phyloP scores from a whole-genome alignment of 1,140 invertebrate species.

The Euwallacea fornicatus region DNA sequence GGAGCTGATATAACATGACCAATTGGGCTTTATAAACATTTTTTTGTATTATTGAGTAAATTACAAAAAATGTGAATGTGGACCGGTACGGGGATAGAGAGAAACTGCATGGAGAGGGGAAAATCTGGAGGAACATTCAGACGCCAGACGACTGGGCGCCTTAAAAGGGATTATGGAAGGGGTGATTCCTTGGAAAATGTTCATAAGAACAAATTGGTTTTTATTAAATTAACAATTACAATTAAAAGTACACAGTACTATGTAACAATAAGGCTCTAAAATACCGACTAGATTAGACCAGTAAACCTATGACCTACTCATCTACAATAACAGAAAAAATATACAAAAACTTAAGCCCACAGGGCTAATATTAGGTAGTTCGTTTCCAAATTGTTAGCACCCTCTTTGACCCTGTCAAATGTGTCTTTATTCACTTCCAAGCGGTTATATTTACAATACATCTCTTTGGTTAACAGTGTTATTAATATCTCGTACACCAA shows the following conservation, averaged over 20 bases:
- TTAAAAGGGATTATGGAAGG: not conserved
- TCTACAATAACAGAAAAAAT: constrained; percentile 2
- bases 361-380: constrained; percentile 15
- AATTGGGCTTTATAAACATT: constrained; percentile 4
- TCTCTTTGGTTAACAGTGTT: constrained; percentile 34
- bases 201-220: constrained; percentile 15
- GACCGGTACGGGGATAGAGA: not conserved
- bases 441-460: constrained; percentile 5
- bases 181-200: constrained; percentile 4
- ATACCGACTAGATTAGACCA: constrained; percentile 42
- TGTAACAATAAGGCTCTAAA: constrained; percentile 27
- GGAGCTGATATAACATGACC: constrained; percentile 11
- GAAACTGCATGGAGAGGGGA: not conserved
- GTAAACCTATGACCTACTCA: constrained; percentile 9
- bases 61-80: not conserved
- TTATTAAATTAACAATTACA: constrained; percentile 39
- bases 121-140: not conserved
- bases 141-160: constrained; percentile 31
- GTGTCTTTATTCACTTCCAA: constrained; percentile 16
- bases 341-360: constrained; percentile 15
- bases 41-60: not conserved
- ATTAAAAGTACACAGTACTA: constrained; percentile 39
- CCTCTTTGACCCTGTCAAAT: constrained; percentile 34
- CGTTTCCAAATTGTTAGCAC: constrained; percentile 24
- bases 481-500: not conserved